A percentile compares a stretch with the other conserved stretches of the same genome.
phyloP scores from a whole-genome alignment of 2,113 vertebrate genomes.

The Physeter macrocephalus region DNA sequence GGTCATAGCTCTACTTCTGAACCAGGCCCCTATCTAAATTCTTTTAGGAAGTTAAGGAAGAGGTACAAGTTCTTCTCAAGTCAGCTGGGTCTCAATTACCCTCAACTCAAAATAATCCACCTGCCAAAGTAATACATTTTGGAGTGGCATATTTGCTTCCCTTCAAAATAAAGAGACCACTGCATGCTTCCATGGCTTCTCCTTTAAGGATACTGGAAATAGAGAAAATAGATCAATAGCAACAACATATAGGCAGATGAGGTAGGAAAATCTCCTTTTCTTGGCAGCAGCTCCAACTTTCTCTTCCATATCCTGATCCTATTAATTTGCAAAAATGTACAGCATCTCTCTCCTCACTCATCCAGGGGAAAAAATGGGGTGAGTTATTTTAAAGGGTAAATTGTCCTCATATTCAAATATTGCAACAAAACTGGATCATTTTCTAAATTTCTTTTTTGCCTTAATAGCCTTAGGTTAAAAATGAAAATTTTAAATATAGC shows the following conservation, averaged over 20 bases:
- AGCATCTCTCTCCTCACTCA: not conserved
- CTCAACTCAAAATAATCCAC: not conserved
- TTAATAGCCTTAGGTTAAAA: slow-evolving; percentile 46
- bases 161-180: not conserved
- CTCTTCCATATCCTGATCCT: not conserved
- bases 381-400: slow-evolving; percentile 1
- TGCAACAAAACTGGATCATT: slow-evolving; percentile 32
- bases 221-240: not conserved
- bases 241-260: not conserved
- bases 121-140: not conserved
- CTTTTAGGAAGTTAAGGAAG: not conserved
- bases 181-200: not conserved
- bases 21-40: not conserved
- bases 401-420: not conserved
- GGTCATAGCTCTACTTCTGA: not conserved
- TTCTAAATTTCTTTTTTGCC: slow-evolving; percentile 50
- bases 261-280: not conserved
- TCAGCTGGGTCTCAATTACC: not conserved
- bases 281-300: not conserved
- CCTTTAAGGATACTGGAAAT: not conserved
- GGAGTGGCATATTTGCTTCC: not conserved
- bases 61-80: not conserved
- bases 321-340: not conserved
- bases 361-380: not conserved
- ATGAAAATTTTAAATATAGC: slow-evolving; percentile 46